Conservation (phyloP, 2,113 vertebrate genomes). For the Oreotrochilus melanogaster region DNA sequence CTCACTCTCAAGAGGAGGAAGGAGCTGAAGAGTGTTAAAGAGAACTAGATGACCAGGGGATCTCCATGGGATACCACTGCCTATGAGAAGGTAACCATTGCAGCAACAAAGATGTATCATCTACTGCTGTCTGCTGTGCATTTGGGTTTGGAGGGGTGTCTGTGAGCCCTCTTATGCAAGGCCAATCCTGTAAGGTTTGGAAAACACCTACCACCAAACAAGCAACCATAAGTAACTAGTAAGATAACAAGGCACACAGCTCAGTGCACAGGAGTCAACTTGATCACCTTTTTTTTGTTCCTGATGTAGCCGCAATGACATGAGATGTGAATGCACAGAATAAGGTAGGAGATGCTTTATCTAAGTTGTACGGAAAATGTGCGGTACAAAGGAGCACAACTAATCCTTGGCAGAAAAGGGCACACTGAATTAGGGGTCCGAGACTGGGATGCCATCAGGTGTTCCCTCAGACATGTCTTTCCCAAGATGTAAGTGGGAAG, state of each 20-base stretch:
- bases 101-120: background rate
- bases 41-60: background rate
- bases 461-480: background rate
- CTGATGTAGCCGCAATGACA: slow-evolving; percentile 19
- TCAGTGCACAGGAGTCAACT: background rate
- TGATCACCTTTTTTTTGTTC: background rate
- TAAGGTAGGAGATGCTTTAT: slow-evolving; percentile 13
- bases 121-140: background rate
- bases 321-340: slow-evolving; percentile 45
- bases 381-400: background rate
- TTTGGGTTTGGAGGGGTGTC: background rate
- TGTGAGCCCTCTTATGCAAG: background rate
- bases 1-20: background rate
- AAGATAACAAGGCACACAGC: background rate
- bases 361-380: background rate
- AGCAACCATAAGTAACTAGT: background rate
- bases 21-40: background rate
- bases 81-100: background rate
- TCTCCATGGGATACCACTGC: background rate
- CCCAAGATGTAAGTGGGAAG: background rate
- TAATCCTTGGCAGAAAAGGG: background rate
- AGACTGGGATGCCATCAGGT: background rate
- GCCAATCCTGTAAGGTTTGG: background rate
- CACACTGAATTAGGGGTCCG: rapidly evolving
- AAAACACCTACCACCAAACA: background rate